Base-by-base conservation (phyloP, 2,888 invertebrate genomes). In the Anarsia innoxiella region DNA sequence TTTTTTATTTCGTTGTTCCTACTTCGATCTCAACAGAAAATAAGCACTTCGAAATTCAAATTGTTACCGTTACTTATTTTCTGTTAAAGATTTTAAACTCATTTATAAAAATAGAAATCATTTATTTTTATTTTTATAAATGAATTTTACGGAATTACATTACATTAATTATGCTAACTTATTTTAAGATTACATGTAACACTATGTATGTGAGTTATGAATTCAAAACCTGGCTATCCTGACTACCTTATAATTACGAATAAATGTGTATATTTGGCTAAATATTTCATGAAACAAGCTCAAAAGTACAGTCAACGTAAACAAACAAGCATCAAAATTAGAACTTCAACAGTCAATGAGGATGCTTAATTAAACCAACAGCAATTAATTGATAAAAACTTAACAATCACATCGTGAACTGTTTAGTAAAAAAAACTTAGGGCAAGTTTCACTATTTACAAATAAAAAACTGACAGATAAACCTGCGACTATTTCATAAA, bases 181-280 rank as follows among this genome's bases (percentile, higher is more conserved):
- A 72, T 65, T 62, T 31, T 42, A 39, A 35, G 36, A 47, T 70
- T 76, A 74, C 56, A 63, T 59, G 59, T 63, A 65, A 64, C n/a
- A n/a, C 51, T 58, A 64, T 69, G 76, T 68, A 67, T 72, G 72
- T 79, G 77, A 68, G 69, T 66, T 77, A 60, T 68, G 48, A 83
- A 83, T 80, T 79, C 72, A 85, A 85, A 86, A 83, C 85, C 80
- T 83, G 84, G 77, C 79, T 86, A 86, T 86, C 84, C 62, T 85
- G 85, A 65, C 84, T 85, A 86, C 61, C 72, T 82, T 77, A 82
- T 59, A 36, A 64, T 67, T 79, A 82, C 66, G 72, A 66, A 76
- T 70, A 75, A 79, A 68, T 66, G 58, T 76, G 78, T 84, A 84
- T 83, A 84, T 83, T 83, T 83, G 66, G 63, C 82, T 83, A 83